phyloP scores from a whole-genome alignment of 2,113 vertebrate genomes.

The Rhinogobius similis region DNA sequence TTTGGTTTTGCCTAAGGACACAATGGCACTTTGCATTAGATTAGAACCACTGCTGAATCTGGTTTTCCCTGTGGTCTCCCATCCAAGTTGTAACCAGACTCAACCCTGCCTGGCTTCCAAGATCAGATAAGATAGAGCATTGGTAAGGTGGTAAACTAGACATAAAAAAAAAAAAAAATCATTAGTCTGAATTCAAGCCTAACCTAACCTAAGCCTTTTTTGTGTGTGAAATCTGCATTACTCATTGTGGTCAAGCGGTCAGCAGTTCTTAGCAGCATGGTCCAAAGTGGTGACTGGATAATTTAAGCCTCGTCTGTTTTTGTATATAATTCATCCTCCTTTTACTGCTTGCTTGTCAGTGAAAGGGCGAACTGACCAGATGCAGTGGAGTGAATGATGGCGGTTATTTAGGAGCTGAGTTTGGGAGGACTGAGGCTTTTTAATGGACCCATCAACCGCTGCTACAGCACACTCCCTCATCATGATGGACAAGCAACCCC shows the following conservation, averaged over 20 bases:
- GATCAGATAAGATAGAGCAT: neutral
- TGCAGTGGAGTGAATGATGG: conserved; percentile 32
- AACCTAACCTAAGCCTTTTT: too few species aligned
- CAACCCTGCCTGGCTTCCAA: neutral
- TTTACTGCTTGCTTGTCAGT: conserved; percentile 27
- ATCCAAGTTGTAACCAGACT: neutral
- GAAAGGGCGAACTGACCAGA: conserved; percentile 8
- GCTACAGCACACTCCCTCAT: conserved; percentile 17
- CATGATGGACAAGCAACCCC: neutral
- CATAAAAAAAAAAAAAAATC: too few species aligned
- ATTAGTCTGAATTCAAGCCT: too few species aligned
- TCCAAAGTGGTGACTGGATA: conserved; percentile 13
- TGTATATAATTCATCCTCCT: conserved; percentile 36
- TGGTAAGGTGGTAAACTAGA: too few species aligned
- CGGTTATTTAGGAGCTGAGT: conserved; percentile 42
- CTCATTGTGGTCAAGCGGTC: neutral
- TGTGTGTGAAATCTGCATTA: neutral
- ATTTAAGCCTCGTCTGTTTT: conserved; percentile 42
- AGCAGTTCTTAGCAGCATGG: neutral
- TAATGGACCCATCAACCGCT: conserved; percentile 49
- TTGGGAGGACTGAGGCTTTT: conserved; percentile 30
- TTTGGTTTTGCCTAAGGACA: neutral
- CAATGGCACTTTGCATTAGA: too few species aligned
- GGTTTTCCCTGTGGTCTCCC: too few species aligned
- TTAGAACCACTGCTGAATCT: too few species aligned